Conservation (phyloP, 1,140 invertebrate genomes). For the Asbolus verrucosus region DNA sequence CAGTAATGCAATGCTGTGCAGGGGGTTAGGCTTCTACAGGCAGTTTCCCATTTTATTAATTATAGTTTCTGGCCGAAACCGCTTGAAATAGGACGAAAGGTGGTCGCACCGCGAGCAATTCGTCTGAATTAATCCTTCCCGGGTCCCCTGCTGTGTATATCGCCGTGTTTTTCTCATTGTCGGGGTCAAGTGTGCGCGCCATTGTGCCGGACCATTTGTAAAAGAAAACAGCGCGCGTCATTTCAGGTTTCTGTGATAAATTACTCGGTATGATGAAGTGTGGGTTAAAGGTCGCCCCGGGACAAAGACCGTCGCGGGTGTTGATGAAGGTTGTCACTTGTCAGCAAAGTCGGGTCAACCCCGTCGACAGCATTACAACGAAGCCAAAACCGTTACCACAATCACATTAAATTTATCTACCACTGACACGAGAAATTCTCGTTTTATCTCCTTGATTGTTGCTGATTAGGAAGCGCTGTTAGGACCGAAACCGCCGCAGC, state of each 20-base stretch:
- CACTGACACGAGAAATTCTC: constrained; percentile 36
- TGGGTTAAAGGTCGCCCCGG: constrained; percentile 48
- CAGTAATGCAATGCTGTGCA: no score
- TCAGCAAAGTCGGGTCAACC: constrained; percentile 48
- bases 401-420: constrained; percentile 43
- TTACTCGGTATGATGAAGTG: constrained; percentile 50
- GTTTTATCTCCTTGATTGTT: constrained; percentile 18
- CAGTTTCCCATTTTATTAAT: no score
- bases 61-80: no score
- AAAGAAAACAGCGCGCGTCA: constrained; percentile 47
- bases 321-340: constrained; percentile 52
- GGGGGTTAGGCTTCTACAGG: no score
- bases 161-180: constrained; percentile 25
- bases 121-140: constrained; percentile 39
- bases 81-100: constrained; percentile 17
- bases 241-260: constrained; percentile 48
- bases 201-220: constrained; percentile 42
- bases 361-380: constrained; percentile 40
- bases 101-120: constrained; percentile 34
- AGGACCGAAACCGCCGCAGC: not conserved
- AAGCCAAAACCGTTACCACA: constrained; percentile 34
- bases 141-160: constrained; percentile 5
- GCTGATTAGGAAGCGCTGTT: constrained; percentile 2
- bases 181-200: constrained; percentile 39
- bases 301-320: constrained; percentile 47